Evolutionary conservation across 1,140 invertebrate species (phyloP), one percentile per base, ranked within the genome.

Genomic region (Phocides pigmalion): DNA sequence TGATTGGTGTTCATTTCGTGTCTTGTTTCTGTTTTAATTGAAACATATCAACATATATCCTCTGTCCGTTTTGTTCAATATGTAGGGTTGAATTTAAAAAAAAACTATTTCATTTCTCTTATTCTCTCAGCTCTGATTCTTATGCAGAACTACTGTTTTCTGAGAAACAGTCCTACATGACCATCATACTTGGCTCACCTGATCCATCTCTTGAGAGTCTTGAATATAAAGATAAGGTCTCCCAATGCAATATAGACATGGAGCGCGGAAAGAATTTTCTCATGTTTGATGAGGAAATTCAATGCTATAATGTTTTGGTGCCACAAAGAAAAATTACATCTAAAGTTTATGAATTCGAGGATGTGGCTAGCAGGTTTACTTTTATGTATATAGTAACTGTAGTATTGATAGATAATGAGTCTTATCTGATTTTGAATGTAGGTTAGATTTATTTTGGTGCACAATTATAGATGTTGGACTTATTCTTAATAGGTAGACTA

Each of bases 281-380:
- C 1, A 89, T 89, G 84, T 90, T 88, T 72, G 82, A 88, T 14
- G 73, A 84, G 15, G 81, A 88, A 6, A 46, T 61, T 49, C 25
- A 70, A 11, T 78, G 51, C 42, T 73, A 64, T 44, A 61, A 68
- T 65, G 51, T 86, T 2, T 11, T 81, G 16, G 32, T 68, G 19
- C 81, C 87, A 2, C 66, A 83, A 15, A 76, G 74, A 6, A 73
- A 62, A 50, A 46, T 64, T 2, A 16, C 41, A 0, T 70, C 74
- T 61, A 76, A 65, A 47, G 80, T 86, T 8, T 90, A 90, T 79
- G 73, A 80, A 15, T 82, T 90, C 41, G 87, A 84, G 74, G 84
- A 90, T 74, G 82, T 89, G 22, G 58, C 69, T 53, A 76, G 75
- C 82, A 90, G 87, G 88, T 90, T 68, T 44, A 39, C 9, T 39